Percentiles rank a stretch among this genome's conserved stretches.
These are phyloP conservation scores for Eptatretus atami DNA, from an alignment of 2,797 vertebrate genomes.

Conservation along the genomic window DNA sequence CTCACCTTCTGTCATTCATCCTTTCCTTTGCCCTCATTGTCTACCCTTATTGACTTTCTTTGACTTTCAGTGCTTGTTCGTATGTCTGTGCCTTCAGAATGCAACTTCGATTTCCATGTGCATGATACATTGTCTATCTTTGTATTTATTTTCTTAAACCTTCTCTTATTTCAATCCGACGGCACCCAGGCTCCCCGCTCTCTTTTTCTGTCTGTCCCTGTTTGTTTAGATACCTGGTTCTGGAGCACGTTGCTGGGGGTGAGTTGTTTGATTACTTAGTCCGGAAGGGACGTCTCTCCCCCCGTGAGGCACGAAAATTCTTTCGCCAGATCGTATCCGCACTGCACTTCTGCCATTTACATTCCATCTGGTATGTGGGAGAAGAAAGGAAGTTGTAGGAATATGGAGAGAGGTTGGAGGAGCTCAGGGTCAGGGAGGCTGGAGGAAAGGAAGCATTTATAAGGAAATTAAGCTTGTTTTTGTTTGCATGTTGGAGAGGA, in stretches of 20 bases:
- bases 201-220: too few relatives aligned
- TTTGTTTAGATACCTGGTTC: slow-evolving; percentile 34
- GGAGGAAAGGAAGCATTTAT: too few relatives aligned
- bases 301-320: slow-evolving; percentile 64
- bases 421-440: too few relatives aligned
- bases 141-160: background rate
- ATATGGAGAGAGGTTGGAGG: too few relatives aligned
- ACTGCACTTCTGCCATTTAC: slow-evolving; percentile 66
- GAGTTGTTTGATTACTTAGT: slow-evolving; percentile 67
- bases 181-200: too few relatives aligned
- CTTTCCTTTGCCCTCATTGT: slow-evolving; percentile 9
- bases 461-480: background rate
- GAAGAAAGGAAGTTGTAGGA: too few relatives aligned
- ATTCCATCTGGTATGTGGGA: slow-evolving; percentile 44
- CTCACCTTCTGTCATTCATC: slow-evolving; percentile 3
- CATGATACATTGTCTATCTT: too few relatives aligned
- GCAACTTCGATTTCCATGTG: too few relatives aligned
- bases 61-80: too few relatives aligned
- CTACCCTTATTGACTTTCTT: slow-evolving; percentile 9
- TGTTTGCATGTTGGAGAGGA: background rate
- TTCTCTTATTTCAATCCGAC: too few relatives aligned
- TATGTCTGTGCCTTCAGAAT: too few relatives aligned
- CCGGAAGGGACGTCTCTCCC: slow-evolving; percentile 54
- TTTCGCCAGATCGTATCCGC: slow-evolving; percentile 77
- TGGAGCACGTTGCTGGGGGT: slow-evolving; percentile 71